Evolutionary conservation across 2,797 vertebrate genomes (phyloP), one percentile per base, ranked within the genome.

Genomic region (Cyclopterus lumpus): DNA sequence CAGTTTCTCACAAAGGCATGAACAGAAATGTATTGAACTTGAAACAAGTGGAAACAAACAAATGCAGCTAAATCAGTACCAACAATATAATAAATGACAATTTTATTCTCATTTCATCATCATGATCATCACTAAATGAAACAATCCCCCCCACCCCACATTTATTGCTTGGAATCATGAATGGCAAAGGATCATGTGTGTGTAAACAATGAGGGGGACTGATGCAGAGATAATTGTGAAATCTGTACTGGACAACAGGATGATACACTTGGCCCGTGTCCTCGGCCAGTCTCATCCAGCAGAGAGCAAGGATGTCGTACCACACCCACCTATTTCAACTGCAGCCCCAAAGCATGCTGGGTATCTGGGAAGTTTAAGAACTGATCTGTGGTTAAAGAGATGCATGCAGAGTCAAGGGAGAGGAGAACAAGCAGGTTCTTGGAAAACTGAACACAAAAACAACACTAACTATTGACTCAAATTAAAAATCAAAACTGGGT

Each of bases 311-410:
- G 67, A 54, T 72, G 78, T 66, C 15, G 69, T 61, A 69, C 79
- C 81, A 81, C 81, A 86, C 85, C 82, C 79, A 84, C 79, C 82
- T 92, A 94, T 80, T 93, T 90, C 90, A 94, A 80, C 85, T 90
- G 91, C 84, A 95, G 90, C 81, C 88, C 91, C 89, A 94, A 93
- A 88, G 92, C 89, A 92, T 93, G 91, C 91, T 94, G 94, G 91
- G 88, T 90, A 90, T 94, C 93, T 89, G 92, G 91, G 81, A 90
- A 91, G 88, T 82, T 90, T 94, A 93, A 92, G 89, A 94, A 94
- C 81, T 93, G 87, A 93, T 94, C 94, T 94, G 93, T 81, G 71
- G 82, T 92, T 93, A 82, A 93, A 93, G 81, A 92, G 78, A 95
- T 46, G 86, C 88, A 92, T 81, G 81, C 81, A 93, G 70, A 90